These are phyloP conservation scores for Crax fasciolata DNA, from an alignment of 2,797 vertebrate genomes.

Conservation along the genomic window DNA sequence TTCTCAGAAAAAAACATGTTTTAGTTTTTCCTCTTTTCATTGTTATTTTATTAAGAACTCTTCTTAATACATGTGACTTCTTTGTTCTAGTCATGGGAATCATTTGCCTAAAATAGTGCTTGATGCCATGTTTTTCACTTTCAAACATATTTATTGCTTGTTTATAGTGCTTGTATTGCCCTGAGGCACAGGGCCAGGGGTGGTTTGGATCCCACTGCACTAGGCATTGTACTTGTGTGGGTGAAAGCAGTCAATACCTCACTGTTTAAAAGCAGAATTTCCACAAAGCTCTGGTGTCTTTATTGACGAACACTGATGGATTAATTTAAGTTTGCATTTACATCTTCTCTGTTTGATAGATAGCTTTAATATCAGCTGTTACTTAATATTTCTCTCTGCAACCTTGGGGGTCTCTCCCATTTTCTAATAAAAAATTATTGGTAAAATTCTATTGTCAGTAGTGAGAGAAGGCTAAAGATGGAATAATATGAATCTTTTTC, in stretches of 20 bases:
- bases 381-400: not conserved
- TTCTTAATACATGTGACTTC: not conserved
- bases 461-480: not conserved
- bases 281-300: not conserved
- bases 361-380: not conserved
- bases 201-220: rapidly evolving
- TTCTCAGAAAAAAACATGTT: not conserved
- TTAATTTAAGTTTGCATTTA: not conserved
- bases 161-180: not conserved
- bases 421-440: not conserved
- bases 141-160: not conserved
- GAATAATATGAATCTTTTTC: not conserved
- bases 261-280: not conserved
- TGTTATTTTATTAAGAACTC: not conserved
- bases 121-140: not conserved
- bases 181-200: not conserved
- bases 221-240: rapidly evolving
- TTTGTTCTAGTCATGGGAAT: not conserved
- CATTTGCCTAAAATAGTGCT: not conserved
- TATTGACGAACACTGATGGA: not conserved
- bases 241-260: not conserved
- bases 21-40: not conserved
- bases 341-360: not conserved
- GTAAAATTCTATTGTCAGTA: not conserved
- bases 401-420: not conserved